Evolutionary conservation across 2,888 invertebrate species (phyloP).

Genomic region (Noctua fimbriata): DNA sequence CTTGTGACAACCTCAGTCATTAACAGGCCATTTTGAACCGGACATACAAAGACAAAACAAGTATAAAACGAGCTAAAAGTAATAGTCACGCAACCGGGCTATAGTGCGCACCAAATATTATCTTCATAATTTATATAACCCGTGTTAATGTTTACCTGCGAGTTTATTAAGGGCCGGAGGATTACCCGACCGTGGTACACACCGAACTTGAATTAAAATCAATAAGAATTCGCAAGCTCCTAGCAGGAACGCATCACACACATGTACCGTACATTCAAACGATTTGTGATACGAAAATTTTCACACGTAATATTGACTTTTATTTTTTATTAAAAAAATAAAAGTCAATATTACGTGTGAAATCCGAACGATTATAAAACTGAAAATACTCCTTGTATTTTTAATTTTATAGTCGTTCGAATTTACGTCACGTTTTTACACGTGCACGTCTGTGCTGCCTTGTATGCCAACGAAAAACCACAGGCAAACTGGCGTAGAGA

Average conservation of each 20-base stretch:
- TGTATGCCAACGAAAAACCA: neutral
- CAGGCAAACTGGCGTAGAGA: neutral
- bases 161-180: conserved; percentile 71
- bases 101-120: conserved; percentile 54
- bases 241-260: neutral
- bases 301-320: too few relatives aligned
- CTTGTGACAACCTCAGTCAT: neutral
- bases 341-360: neutral
- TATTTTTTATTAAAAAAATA: too few relatives aligned
- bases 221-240: neutral
- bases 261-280: neutral
- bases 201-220: conserved; percentile 45
- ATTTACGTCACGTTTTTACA: neutral
- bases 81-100: conserved; percentile 7
- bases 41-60: conserved; percentile 13
- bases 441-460: neutral
- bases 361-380: neutral
- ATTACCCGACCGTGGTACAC: conserved; percentile 60
- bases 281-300: neutral
- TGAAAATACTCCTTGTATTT: too few relatives aligned
- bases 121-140: conserved; percentile 71
- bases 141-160: conserved; percentile 73
- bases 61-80: conserved; percentile 15
- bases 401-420: neutral
- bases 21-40: conserved; percentile 14